phyloP scores from a whole-genome alignment of 2,113 vertebrate genomes.

The Leucopsar rothschildi region DNA sequence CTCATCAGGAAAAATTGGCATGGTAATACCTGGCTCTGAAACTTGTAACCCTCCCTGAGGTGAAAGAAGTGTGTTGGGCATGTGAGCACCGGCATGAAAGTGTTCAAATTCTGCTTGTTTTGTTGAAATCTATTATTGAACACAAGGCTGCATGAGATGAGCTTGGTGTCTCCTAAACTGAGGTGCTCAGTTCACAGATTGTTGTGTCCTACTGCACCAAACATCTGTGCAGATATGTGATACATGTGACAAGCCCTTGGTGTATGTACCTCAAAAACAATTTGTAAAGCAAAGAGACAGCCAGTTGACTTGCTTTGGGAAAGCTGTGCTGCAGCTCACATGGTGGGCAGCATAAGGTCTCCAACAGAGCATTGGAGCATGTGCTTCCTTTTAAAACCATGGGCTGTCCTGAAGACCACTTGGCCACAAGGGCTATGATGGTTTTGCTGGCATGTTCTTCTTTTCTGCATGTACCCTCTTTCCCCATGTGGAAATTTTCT shows the following conservation, averaged over 20 bases:
- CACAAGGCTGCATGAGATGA: not conserved
- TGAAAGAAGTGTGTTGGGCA: not conserved
- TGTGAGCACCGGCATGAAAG: not conserved
- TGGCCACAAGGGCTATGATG: not conserved
- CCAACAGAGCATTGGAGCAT: not conserved
- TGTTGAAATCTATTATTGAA: not conserved
- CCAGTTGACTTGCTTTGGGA: not conserved
- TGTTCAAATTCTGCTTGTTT: rapidly evolving
- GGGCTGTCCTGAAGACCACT: not conserved
- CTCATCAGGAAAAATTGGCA: not conserved
- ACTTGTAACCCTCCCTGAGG: not conserved
- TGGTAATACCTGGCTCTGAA: not conserved
- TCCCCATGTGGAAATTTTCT: not conserved
- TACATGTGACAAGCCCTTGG: not conserved
- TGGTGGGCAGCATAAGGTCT: not conserved
- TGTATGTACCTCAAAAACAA: not conserved
- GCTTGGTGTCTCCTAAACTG: not conserved
- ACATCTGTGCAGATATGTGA: not conserved
- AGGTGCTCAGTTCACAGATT: not conserved
- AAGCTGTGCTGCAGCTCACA: not conserved
- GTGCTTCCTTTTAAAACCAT: rapidly evolving
- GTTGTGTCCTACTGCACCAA: not conserved
- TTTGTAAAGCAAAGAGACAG: not conserved
- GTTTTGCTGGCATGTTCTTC: not conserved
- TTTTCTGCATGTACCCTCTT: not conserved